phyloP scores from a whole-genome alignment of 35 echinoderm and acorn worm genomes.

The Apostichopus japonicus region DNA sequence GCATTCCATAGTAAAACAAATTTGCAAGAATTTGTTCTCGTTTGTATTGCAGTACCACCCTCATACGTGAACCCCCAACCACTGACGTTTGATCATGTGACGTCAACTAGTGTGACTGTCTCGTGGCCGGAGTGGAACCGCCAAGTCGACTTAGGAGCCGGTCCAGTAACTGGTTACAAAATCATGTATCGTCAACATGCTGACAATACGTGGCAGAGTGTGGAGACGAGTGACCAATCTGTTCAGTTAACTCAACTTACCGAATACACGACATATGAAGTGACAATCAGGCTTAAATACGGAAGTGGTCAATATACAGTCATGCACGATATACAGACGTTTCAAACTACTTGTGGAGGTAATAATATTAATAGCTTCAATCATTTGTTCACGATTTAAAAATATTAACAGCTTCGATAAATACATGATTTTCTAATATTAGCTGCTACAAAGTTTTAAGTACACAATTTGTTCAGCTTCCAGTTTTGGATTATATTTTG shows the following conservation, averaged over 20 bases:
- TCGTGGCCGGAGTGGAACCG: neutral
- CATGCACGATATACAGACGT: neutral
- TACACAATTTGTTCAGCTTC: too few species aligned
- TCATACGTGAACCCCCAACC: neutral
- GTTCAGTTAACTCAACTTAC: neutral
- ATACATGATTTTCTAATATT: too few species aligned
- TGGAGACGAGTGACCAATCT: neutral
- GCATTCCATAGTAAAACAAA: too few species aligned
- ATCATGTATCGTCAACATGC: neutral
- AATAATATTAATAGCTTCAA: neutral
- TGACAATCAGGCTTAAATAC: neutral
- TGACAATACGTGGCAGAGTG: neutral
- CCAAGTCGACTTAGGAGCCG: neutral
- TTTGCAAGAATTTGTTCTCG: too few species aligned
- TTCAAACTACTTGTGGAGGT: neutral
- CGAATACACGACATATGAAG: neutral
- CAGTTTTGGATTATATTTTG: too few species aligned
- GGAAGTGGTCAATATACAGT: neutral
- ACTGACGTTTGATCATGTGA: neutral
- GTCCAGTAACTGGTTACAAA: neutral
- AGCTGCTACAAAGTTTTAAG: too few species aligned
- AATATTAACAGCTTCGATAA: too few species aligned
- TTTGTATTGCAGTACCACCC: neutral
- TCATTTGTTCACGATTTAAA: too few species aligned
- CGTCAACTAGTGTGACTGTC: neutral